A percentile compares a stretch with the other conserved stretches of the same genome.
Conservation (phyloP, 2,888 invertebrate genomes). For the Bugula neritina region DNA sequence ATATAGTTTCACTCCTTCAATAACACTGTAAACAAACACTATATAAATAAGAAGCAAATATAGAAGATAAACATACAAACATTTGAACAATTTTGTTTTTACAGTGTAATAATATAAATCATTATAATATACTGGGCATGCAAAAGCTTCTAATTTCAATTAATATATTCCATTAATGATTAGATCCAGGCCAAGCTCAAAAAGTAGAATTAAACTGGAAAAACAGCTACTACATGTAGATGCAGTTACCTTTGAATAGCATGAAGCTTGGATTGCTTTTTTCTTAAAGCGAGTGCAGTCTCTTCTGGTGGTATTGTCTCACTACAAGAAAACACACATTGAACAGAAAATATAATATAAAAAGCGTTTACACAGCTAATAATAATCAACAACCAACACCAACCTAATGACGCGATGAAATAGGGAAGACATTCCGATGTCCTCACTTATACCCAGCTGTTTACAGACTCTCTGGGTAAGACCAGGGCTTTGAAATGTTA, state of each 20-base stretch:
- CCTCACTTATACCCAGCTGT: conserved; percentile 36
- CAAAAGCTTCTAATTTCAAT: no score
- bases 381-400: conserved; percentile 10
- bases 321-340: conserved; percentile 29
- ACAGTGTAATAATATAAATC: conserved; percentile 1
- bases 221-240: no score
- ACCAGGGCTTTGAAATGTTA: conserved; percentile 57
- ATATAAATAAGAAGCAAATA: no score
- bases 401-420: not conserved
- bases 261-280: conserved; percentile 83
- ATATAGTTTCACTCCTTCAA: conserved; percentile 91
- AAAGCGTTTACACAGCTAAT: not conserved
- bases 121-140: no score
- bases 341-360: not conserved
- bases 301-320: conserved; percentile 54
- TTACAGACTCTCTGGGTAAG: conserved; percentile 56
- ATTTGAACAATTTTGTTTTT: no score
- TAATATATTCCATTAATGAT: no score
- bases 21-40: conserved; percentile 62
- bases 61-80: no score
- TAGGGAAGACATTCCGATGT: not conserved
- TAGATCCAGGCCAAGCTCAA: no score
- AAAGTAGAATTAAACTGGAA: no score
- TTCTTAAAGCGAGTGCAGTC: conserved; percentile 75
- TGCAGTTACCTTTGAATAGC: conserved; percentile 66